phyloP scores from a whole-genome alignment of 2,113 vertebrate species.

The Paracanthobrama guichenoti region DNA sequence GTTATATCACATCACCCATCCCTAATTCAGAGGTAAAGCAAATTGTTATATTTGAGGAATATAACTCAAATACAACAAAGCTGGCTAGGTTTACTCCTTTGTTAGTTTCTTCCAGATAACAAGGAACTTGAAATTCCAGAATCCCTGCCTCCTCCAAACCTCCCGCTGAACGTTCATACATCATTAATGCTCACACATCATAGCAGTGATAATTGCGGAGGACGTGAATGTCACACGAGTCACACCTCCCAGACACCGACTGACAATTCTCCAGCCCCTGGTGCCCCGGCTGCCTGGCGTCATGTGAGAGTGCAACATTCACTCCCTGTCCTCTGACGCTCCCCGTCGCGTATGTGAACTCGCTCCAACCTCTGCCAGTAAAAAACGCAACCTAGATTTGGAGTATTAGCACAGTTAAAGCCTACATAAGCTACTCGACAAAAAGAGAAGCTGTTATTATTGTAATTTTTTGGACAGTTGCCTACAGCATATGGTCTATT shows the following conservation, averaged over 20 bases:
- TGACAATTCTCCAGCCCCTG: constrained; percentile 68
- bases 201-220: constrained; percentile 76
- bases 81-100: not conserved
- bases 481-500: not conserved
- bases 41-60: not conserved
- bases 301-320: constrained; percentile 27
- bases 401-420: not conserved
- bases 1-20: not conserved
- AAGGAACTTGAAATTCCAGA: constrained; percentile 68
- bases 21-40: not conserved
- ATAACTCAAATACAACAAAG: not conserved
- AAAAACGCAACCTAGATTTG: constrained; percentile 14
- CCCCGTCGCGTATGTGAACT: not conserved
- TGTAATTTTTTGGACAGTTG: constrained; percentile 15
- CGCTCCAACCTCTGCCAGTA: constrained; percentile 10
- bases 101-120: constrained; percentile 65
- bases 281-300: constrained; percentile 54
- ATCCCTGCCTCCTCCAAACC: constrained; percentile 57
- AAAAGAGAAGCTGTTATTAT: not conserved
- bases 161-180: constrained; percentile 75
- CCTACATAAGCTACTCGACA: not conserved
- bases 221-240: constrained; percentile 77
- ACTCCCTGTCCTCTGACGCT: not conserved
- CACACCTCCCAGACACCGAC: constrained; percentile 63
- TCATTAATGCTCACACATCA: constrained; percentile 80